Evolutionary conservation across 2,888 invertebrate genomes (phyloP).

Genomic region (Drosophila birchii): DNA sequence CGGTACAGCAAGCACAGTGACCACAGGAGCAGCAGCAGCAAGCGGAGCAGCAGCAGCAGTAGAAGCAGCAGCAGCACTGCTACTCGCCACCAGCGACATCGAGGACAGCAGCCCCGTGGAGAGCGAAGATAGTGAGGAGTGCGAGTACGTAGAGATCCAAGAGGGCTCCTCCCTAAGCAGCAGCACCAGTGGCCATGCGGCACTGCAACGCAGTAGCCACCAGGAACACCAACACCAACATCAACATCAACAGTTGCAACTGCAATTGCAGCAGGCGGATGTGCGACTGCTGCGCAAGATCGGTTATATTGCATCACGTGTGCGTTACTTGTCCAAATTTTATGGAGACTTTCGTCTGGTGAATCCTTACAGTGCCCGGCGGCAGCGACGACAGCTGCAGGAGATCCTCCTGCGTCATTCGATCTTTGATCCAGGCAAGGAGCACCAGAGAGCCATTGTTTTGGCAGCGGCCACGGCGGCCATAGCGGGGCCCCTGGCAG

Average conservation of each 20-base stretch:
- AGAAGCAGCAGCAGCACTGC: constrained; percentile 12
- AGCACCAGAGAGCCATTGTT: constrained; percentile 58
- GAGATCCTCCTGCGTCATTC: constrained; percentile 81
- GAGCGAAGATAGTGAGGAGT: constrained; percentile 33
- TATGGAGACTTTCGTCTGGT: constrained; percentile 81
- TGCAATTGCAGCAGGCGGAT: constrained; percentile 67
- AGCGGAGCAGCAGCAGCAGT: background rate
- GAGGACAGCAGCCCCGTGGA: constrained; percentile 47
- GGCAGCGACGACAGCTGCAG: constrained; percentile 81
- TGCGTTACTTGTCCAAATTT: constrained; percentile 82
- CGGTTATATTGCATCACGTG: constrained; percentile 84
- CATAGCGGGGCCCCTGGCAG: constrained; percentile 51
- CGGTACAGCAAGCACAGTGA: constrained; percentile 28
- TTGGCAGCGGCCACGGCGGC: constrained; percentile 71
- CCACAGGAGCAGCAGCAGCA: constrained; percentile 16
- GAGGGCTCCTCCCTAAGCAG: constrained; percentile 20
- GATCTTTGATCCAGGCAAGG: constrained; percentile 72
- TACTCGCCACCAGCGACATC: constrained; percentile 17
- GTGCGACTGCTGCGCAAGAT: constrained; percentile 84
- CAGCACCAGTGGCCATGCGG: constrained; percentile 40
- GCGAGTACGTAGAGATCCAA: constrained; percentile 40
- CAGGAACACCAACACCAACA: constrained; percentile 17
- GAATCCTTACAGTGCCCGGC: constrained; percentile 82
- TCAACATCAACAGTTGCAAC: constrained; percentile 19
- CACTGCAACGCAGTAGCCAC: constrained; percentile 33